Evolutionary conservation across 2,113 vertebrate species (phyloP).

Genomic region (Mola mola): DNA sequence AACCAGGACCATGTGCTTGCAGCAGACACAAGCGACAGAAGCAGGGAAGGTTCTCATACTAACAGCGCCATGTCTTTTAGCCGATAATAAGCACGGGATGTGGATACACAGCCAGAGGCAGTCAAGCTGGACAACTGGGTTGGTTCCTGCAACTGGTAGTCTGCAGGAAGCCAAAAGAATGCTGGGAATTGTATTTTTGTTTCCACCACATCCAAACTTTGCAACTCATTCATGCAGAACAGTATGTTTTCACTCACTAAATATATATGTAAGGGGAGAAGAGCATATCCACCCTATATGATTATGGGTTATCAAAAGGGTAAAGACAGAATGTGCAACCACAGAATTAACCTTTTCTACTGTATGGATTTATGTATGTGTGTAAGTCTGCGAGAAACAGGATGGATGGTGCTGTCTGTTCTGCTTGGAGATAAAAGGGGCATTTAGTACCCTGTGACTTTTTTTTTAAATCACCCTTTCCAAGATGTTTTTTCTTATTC

Average conservation of each 20-base stretch:
- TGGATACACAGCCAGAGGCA: slow-evolving; percentile 20
- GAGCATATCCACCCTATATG: slow-evolving; percentile 77
- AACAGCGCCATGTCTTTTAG: background rate
- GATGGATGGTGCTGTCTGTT: no score
- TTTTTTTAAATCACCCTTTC: background rate
- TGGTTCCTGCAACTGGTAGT: no score
- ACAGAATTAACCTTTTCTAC: slow-evolving; percentile 46
- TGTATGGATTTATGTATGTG: slow-evolving; percentile 11
- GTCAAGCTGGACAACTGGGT: slow-evolving; percentile 21
- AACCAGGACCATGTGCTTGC: slow-evolving; percentile 63
- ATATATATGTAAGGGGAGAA: slow-evolving; percentile 72
- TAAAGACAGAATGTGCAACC: slow-evolving; percentile 40
- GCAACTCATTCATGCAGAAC: slow-evolving; percentile 52
- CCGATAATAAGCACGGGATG: background rate
- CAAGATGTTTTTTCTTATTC: slow-evolving; percentile 6
- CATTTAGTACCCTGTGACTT: no score
- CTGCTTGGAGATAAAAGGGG: no score
- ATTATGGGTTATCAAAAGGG: slow-evolving; percentile 71
- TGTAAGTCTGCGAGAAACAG: background rate
- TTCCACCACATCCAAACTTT: slow-evolving; percentile 65
- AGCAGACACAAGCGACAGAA: slow-evolving; percentile 32
- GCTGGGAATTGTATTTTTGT: slow-evolving; percentile 64
- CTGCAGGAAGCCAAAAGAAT: slow-evolving; percentile 75
- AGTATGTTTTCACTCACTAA: slow-evolving; percentile 74
- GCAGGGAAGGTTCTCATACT: slow-evolving; percentile 29